Conservation (phyloP, 2,113 vertebrate genomes). For the Cettia cetti region DNA sequence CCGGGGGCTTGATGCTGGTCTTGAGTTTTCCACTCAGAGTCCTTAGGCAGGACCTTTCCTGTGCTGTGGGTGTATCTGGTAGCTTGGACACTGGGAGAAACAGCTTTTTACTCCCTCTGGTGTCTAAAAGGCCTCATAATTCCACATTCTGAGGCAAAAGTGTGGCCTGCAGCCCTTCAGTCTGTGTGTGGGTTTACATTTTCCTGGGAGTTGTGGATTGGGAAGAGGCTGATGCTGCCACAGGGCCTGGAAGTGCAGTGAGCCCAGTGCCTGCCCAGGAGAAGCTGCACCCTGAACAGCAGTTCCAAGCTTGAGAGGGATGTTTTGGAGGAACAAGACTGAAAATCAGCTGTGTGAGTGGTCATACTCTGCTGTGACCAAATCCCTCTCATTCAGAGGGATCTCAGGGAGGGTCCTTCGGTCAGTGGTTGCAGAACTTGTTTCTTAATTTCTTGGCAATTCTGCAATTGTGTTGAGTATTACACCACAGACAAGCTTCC, state of each 20-base stretch:
- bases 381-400: background rate
- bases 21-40: background rate
- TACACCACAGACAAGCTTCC: background rate
- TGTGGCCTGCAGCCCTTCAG: background rate
- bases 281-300: background rate
- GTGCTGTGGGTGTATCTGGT: background rate
- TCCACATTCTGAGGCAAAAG: background rate
- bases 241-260: background rate
- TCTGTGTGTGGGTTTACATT: background rate
- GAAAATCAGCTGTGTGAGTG: background rate
- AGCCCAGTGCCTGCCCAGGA: background rate
- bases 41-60: background rate
- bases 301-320: background rate
- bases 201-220: background rate
- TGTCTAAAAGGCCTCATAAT: background rate
- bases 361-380: background rate
- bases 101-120: background rate
- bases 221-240: background rate
- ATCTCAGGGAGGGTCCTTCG: background rate
- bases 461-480: background rate
- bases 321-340: background rate
- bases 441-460: background rate
- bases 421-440: background rate
- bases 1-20: background rate
- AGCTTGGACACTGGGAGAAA: background rate